Conservation (phyloP, 2,797 vertebrate genomes). For the Ctenosaura bakeri region DNA sequence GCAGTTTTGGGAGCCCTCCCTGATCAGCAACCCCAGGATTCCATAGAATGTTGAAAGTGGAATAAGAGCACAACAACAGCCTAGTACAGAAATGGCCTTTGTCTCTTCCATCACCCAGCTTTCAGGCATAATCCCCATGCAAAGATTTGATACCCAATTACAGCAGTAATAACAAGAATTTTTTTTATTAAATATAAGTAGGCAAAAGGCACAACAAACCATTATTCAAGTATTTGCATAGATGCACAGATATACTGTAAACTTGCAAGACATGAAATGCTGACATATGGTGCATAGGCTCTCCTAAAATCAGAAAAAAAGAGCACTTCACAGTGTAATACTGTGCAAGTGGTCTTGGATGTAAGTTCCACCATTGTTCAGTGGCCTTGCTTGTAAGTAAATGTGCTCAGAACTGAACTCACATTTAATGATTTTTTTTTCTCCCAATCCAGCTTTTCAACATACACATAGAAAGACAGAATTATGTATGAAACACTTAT, state of each 20-base stretch:
- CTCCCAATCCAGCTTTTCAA: slow-evolving; percentile 50
- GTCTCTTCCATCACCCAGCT: neutral
- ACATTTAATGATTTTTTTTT: slow-evolving; percentile 26
- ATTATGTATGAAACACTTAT: slow-evolving; percentile 23
- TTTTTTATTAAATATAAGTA: slow-evolving; percentile 83
- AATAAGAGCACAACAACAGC: too few relatives aligned
- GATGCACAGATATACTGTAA: slow-evolving; percentile 82
- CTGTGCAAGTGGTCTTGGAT: neutral
- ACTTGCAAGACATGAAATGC: slow-evolving; percentile 75
- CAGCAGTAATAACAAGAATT: slow-evolving; percentile 57
- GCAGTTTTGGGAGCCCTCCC: too few relatives aligned
- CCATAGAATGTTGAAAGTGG: too few relatives aligned
- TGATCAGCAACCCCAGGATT: too few relatives aligned
- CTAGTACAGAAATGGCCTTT: too few relatives aligned
- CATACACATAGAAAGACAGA: slow-evolving; percentile 33
- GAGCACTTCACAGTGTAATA: slow-evolving; percentile 32
- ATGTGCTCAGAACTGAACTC: neutral
- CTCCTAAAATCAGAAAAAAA: slow-evolving; percentile 61
- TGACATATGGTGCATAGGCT: slow-evolving; percentile 60
- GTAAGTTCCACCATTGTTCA: neutral
- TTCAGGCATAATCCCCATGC: neutral
- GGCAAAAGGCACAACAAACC: slow-evolving; percentile 84
- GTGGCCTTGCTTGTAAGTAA: neutral
- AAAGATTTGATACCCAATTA: slow-evolving; percentile 49
- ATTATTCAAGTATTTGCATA: slow-evolving; percentile 91